These are phyloP conservation scores for Tryphoninae sp. DNA, from an alignment of 2,888 invertebrate species.

Conservation along the genomic window DNA sequence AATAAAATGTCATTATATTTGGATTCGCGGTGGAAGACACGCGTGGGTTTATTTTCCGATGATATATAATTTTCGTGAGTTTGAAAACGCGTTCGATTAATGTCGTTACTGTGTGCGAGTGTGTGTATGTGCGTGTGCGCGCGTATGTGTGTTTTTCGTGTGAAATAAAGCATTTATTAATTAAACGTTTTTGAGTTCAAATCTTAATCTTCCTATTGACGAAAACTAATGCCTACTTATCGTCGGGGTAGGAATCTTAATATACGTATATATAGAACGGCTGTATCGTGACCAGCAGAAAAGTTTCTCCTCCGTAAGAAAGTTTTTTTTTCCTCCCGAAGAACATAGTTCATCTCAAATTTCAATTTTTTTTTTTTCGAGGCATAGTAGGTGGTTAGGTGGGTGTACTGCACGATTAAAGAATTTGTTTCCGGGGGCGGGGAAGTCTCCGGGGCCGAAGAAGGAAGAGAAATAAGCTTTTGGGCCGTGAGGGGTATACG, in stretches of 20 bases:
- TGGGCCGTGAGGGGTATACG: slow-evolving; percentile 17
- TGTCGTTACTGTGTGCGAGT: slow-evolving; percentile 1
- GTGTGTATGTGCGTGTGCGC: neutral
- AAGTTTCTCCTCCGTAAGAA: neutral
- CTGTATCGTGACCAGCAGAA: neutral
- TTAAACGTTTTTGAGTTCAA: neutral
- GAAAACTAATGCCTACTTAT: neutral
- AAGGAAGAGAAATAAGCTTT: slow-evolving; percentile 23
- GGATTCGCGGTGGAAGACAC: slow-evolving; percentile 67
- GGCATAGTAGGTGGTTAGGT: slow-evolving; percentile 24
- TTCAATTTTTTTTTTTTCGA: slow-evolving; percentile 4
- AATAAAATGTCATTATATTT: slow-evolving; percentile 78
- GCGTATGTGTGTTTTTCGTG: neutral
- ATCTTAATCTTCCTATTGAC: neutral
- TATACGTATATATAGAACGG: neutral
- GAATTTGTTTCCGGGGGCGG: slow-evolving; percentile 27
- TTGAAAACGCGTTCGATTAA: slow-evolving; percentile 45
- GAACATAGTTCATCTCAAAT: neutral
- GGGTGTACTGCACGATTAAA: slow-evolving; percentile 43
- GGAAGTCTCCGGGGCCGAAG: slow-evolving; percentile 9
- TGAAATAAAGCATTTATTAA: neutral
- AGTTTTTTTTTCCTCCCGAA: neutral
- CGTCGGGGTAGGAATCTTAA: neutral
- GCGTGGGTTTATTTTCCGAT: slow-evolving; percentile 57
- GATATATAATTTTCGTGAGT: slow-evolving; percentile 48